phyloP scores from a whole-genome alignment of 1,140 invertebrate genomes.

The Harpegnathos saltator region DNA sequence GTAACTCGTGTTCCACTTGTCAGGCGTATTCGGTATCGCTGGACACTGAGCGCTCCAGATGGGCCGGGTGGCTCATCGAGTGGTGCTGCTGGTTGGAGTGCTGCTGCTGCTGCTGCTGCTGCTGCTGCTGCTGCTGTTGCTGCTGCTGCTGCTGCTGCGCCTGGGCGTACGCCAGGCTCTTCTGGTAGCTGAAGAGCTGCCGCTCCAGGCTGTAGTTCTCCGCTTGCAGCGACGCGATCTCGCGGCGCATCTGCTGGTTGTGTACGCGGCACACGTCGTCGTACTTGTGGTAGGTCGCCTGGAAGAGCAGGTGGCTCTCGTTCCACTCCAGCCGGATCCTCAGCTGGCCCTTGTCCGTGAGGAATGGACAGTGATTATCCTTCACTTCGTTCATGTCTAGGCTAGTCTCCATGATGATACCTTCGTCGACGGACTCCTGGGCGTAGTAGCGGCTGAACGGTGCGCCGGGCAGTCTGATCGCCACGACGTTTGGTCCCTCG shows the following conservation, averaged over 20 bases:
- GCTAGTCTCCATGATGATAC: constrained; percentile 94
- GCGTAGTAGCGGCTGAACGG: constrained; percentile 95
- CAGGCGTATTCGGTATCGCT: constrained; percentile 92
- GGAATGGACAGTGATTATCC: constrained; percentile 91
- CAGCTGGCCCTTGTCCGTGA: constrained; percentile 92
- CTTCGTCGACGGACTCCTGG: constrained; percentile 93
- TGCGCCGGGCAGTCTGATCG: constrained; percentile 89
- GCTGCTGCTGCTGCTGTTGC: constrained; percentile 84
- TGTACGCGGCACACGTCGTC: constrained; percentile 94
- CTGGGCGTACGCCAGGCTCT: constrained; percentile 92
- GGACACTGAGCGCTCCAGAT: constrained; percentile 88
- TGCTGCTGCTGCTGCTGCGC: constrained; percentile 85
- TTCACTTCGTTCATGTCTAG: constrained; percentile 92
- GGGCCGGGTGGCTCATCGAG: constrained; percentile 76
- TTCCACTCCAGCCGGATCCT: constrained; percentile 94
- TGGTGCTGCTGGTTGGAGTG: constrained; percentile 81
- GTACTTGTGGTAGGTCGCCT: constrained; percentile 94
- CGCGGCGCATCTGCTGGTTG: constrained; percentile 95
- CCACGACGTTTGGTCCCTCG: constrained; percentile 86
- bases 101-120: constrained; percentile 84
- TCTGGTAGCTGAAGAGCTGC: constrained; percentile 95
- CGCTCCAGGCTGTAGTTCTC: constrained; percentile 95
- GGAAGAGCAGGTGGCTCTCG: constrained; percentile 93
- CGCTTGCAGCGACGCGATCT: constrained; percentile 93
- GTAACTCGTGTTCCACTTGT: constrained; percentile 81